These are phyloP conservation scores for Cecropterus lyciades DNA, from an alignment of 1,140 invertebrate species.

Conservation along the genomic window DNA sequence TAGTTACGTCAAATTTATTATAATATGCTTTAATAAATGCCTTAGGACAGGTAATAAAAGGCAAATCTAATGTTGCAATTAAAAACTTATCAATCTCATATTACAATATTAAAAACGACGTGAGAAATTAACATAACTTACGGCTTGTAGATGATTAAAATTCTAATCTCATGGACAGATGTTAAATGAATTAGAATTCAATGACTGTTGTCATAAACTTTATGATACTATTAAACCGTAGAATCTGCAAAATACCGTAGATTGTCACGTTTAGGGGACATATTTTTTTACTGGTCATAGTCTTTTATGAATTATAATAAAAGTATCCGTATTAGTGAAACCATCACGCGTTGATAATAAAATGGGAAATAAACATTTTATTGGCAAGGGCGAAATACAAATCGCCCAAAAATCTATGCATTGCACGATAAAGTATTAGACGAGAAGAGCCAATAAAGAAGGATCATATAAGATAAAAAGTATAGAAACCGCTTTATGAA, in stretches of 20 bases:
- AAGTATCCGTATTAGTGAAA: constrained; percentile 65
- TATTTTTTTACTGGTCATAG: constrained; percentile 47
- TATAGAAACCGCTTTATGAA: not conserved
- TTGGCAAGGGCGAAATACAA: constrained; percentile 68
- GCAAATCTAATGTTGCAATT: not conserved
- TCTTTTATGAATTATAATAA: constrained; percentile 75
- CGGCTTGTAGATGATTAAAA: constrained; percentile 9
- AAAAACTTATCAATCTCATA: constrained; percentile 10
- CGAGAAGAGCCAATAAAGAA: constrained; percentile 63
- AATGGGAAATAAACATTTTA: constrained; percentile 69
- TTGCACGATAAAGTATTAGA: constrained; percentile 73
- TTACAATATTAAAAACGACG: constrained; percentile 4
- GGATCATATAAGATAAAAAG: constrained; percentile 23
- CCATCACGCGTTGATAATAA: constrained; percentile 62
- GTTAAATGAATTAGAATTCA: constrained; percentile 37
- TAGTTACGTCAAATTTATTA: too few relatives aligned
- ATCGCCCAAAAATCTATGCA: constrained; percentile 76
- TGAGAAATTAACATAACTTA: constrained; percentile 28
- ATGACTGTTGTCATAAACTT: constrained; percentile 31
- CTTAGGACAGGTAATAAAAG: too few relatives aligned
- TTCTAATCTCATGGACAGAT: constrained; percentile 26
- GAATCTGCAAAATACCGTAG: constrained; percentile 39
- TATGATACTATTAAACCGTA: constrained; percentile 35
- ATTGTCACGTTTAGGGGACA: constrained; percentile 52
- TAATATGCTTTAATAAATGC: too few relatives aligned